Percentiles rank a stretch among this genome's conserved stretches.
Evolutionary conservation across 2,888 invertebrate species (phyloP).

Genomic region (Erebia aethiops): DNA sequence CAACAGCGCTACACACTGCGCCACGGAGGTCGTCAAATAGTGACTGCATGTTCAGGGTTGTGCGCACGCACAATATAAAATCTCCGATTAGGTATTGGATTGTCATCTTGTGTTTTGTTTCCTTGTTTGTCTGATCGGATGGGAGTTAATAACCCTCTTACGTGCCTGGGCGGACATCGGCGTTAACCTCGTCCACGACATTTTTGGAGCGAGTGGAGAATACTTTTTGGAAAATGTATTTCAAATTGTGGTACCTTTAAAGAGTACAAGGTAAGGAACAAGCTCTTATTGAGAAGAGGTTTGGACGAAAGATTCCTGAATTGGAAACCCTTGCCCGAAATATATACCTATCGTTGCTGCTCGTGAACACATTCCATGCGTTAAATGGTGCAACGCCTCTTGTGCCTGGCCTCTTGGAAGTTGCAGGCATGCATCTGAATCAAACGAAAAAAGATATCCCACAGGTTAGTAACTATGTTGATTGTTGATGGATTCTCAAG

Average conservation of each 20-base stretch:
- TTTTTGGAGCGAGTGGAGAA: slow-evolving; percentile 78
- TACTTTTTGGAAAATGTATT: slow-evolving; percentile 56
- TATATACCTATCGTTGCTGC: slow-evolving; percentile 68
- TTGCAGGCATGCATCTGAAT: slow-evolving; percentile 83
- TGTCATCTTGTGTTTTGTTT: slow-evolving; percentile 82
- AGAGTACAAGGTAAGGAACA: slow-evolving; percentile 47
- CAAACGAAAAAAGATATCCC: slow-evolving; percentile 47
- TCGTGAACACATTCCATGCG: slow-evolving; percentile 81
- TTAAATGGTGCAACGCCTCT: slow-evolving; percentile 81
- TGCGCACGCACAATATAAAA: slow-evolving; percentile 76
- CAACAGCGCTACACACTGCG: too few relatives aligned
- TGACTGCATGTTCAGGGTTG: slow-evolving; percentile 84
- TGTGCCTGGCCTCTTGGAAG: slow-evolving; percentile 83
- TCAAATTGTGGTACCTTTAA: slow-evolving; percentile 62
- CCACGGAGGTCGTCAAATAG: too few relatives aligned
- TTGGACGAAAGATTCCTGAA: slow-evolving; percentile 65
- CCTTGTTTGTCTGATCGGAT: slow-evolving; percentile 79
- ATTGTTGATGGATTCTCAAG: too few relatives aligned
- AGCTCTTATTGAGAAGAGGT: slow-evolving; percentile 51
- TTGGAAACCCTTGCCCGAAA: slow-evolving; percentile 69
- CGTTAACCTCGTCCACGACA: slow-evolving; percentile 72
- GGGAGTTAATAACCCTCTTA: slow-evolving; percentile 76
- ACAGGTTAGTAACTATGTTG: slow-evolving; percentile 18
- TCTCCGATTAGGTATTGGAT: slow-evolving; percentile 82
- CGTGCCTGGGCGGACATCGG: slow-evolving; percentile 78